Conservation (phyloP, 2,797 vertebrate species). For the Poliocrania exsul region DNA sequence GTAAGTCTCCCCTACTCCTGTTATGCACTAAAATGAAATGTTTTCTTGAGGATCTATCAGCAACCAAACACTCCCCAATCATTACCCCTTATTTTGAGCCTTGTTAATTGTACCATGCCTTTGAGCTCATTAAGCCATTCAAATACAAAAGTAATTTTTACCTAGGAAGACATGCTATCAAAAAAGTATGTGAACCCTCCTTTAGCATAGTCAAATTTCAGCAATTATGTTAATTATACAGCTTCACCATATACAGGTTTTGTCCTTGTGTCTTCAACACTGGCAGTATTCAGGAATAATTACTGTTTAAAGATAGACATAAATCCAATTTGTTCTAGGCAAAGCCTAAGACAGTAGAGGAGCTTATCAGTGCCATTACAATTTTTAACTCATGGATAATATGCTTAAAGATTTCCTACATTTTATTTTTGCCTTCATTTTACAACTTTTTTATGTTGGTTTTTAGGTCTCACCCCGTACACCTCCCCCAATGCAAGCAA, state of each 20-base stretch:
- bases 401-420: neutral
- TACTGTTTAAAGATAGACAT: neutral
- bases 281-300: neutral
- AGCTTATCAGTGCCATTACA: neutral
- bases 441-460: neutral
- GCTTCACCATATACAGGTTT: neutral
- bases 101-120: neutral
- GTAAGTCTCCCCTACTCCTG: conserved; percentile 79
- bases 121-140: neutral
- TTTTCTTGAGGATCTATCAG: neutral
- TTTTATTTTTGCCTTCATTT: neutral
- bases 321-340: neutral
- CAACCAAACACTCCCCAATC: neutral
- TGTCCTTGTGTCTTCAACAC: neutral
- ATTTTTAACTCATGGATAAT: neutral
- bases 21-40: neutral
- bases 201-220: neutral
- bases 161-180: neutral
- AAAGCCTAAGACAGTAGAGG: neutral
- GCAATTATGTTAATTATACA: neutral
- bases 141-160: neutral
- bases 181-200: neutral
- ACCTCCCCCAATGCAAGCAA: conserved; percentile 89
- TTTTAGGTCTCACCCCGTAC: conserved; percentile 91
- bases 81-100: neutral